Evolutionary conservation across 2,888 invertebrate species (phyloP).

Genomic region (Lissocephala sabroskyi): DNA sequence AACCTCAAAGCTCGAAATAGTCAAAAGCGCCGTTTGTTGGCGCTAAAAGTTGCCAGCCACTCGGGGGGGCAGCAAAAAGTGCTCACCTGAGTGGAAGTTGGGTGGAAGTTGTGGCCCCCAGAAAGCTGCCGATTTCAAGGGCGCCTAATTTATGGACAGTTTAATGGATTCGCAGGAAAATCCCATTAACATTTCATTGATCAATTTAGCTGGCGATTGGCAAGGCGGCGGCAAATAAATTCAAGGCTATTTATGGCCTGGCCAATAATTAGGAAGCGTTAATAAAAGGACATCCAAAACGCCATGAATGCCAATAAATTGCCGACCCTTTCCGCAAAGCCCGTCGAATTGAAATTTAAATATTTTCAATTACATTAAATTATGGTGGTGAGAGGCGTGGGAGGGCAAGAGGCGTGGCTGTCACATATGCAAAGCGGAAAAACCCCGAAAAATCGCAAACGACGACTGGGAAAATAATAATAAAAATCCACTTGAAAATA

Average conservation of each 20-base stretch:
- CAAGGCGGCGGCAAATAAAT: neutral
- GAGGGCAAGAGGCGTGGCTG: slow-evolving; percentile 19
- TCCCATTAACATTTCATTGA: too few species aligned
- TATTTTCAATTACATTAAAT: slow-evolving; percentile 62
- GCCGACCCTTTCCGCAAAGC: neutral
- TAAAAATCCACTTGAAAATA: slow-evolving; percentile 53
- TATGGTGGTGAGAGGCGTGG: slow-evolving; percentile 19
- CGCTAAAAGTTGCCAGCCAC: slow-evolving; percentile 48
- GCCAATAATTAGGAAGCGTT: slow-evolving; percentile 1
- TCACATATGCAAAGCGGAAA: slow-evolving; percentile 3
- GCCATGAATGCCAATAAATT: neutral
- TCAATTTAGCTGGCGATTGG: neutral
- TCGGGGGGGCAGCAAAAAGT: slow-evolving; percentile 6
- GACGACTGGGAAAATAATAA: slow-evolving; percentile 25
- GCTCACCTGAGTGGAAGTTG: neutral
- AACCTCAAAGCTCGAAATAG: slow-evolving; percentile 23
- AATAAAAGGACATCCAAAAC: neutral
- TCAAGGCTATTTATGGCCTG: neutral
- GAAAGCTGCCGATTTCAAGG: too few species aligned
- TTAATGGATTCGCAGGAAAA: too few species aligned
- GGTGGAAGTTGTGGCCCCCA: slow-evolving; percentile 6
- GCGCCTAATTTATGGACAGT: too few species aligned
- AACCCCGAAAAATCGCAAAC: neutral
- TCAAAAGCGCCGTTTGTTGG: slow-evolving; percentile 54
- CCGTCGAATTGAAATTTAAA: slow-evolving; percentile 42